Conservation (phyloP, 1,140 invertebrate genomes). For the Drosophila watanabei region DNA sequence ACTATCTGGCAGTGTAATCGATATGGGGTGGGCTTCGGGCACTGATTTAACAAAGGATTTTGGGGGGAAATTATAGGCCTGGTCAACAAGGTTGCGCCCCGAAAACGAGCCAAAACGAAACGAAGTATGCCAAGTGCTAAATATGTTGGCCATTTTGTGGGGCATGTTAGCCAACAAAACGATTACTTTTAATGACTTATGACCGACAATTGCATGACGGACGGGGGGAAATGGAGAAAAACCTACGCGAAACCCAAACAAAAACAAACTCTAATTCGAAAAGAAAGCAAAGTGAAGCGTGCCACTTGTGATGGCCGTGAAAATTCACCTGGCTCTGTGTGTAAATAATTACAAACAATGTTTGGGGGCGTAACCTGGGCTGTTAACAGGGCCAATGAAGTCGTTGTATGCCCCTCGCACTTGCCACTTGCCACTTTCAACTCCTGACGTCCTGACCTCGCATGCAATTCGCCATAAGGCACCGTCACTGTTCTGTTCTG, state of each 20-base stretch:
- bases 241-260: constrained; percentile 1
- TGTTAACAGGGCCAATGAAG: constrained; percentile 69
- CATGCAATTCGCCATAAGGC: constrained; percentile 53
- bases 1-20: constrained; percentile 49
- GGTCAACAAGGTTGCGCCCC: constrained; percentile 72
- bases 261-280: constrained; percentile 16
- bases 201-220: constrained; percentile 76
- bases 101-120: constrained; percentile 13
- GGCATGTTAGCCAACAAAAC: constrained; percentile 80
- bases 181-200: constrained; percentile 84
- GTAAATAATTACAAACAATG: constrained; percentile 59
- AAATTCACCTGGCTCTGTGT: constrained; percentile 52
- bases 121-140: constrained; percentile 70
- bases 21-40: constrained; percentile 16
- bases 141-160: constrained; percentile 70
- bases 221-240: background rate
- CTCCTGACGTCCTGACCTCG: constrained; percentile 59
- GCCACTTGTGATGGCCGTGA: constrained; percentile 68
- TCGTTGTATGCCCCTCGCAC: constrained; percentile 32
- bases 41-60: constrained; percentile 23
- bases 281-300: constrained; percentile 49
- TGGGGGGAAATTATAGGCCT: background rate
- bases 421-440: constrained; percentile 27
- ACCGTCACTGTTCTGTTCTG: constrained; percentile 35
- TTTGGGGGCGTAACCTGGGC: constrained; percentile 27